phyloP scores from a whole-genome alignment of 2,113 vertebrate species.

The Nettapus auritus region DNA sequence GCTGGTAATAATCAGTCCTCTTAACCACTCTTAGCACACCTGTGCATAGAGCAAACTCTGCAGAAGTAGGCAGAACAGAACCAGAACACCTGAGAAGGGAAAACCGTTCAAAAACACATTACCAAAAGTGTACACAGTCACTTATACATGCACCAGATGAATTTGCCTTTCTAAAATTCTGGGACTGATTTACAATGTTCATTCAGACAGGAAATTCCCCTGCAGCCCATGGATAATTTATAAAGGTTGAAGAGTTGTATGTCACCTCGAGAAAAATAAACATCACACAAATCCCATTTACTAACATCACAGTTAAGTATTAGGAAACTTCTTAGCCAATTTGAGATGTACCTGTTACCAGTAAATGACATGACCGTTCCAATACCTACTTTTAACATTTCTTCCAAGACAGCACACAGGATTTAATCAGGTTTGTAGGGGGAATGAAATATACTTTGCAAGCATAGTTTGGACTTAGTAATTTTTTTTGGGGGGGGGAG shows the following conservation, averaged over 20 bases:
- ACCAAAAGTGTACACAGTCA: not conserved
- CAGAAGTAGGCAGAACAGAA: not conserved
- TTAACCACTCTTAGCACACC: not conserved
- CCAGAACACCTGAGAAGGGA: conserved; percentile 37
- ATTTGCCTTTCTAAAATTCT: not conserved
- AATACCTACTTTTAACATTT: not conserved
- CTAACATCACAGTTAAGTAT: not conserved
- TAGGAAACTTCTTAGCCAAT: not conserved
- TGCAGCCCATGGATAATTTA: not conserved
- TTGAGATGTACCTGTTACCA: not conserved
- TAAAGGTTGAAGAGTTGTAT: not conserved
- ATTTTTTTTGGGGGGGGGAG: not conserved
- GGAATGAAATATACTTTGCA: not conserved
- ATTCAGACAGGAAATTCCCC: not conserved
- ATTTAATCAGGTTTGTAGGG: not conserved
- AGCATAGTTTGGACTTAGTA: not conserved
- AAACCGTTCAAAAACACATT: not conserved
- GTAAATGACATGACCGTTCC: not conserved
- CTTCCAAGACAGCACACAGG: not conserved
- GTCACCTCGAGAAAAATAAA: not conserved
- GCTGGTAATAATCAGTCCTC: not conserved
- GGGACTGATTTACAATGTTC: not conserved
- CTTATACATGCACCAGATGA: not conserved
- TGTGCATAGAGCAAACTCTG: not conserved
- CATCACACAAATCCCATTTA: not conserved